Evolutionary conservation across 2,888 invertebrate genomes (phyloP).

Genomic region (Hirtodrosophila duncani): DNA sequence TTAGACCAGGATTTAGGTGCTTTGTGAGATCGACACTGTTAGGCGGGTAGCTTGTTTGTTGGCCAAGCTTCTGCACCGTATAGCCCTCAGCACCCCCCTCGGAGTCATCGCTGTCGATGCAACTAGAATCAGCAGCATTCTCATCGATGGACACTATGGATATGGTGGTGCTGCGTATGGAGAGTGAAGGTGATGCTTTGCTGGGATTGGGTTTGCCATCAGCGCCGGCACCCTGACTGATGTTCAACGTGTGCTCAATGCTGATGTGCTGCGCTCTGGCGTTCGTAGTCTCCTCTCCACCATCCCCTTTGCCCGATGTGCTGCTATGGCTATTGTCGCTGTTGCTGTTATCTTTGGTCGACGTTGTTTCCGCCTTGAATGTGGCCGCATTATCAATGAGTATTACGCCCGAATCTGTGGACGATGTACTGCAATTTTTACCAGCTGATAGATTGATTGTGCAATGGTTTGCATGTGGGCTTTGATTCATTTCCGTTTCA

Average conservation of each 20-base stretch:
- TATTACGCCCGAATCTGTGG: conserved; percentile 76
- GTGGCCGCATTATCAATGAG: conserved; percentile 64
- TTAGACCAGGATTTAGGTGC: conserved; percentile 65
- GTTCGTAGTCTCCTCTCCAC: conserved; percentile 9
- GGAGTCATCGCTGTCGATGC: conserved; percentile 75
- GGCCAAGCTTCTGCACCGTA: conserved; percentile 75
- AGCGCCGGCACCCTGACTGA: conserved; percentile 21
- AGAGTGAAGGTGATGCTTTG: conserved; percentile 67
- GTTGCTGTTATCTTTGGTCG: conserved; percentile 39
- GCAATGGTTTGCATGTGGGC: conserved; percentile 28
- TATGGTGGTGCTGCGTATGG: conserved; percentile 74
- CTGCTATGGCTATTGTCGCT: conserved; percentile 2
- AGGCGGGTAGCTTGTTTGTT: conserved; percentile 66
- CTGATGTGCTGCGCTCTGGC: conserved; percentile 38
- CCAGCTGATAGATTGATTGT: conserved; percentile 46
- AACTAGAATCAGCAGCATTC: conserved; percentile 74
- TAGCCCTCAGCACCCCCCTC: conserved; percentile 65
- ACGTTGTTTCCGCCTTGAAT: conserved; percentile 21
- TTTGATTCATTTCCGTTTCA: conserved; percentile 52
- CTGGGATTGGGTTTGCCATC: conserved; percentile 8
- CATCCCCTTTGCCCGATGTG: not conserved
- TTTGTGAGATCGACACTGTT: conserved; percentile 63
- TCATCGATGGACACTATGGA: conserved; percentile 76
- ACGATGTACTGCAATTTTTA: conserved; percentile 69
- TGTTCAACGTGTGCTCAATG: conserved; percentile 56